phyloP scores from a whole-genome alignment of 2,797 vertebrate genomes.

The Chaetodon trifasciatus region DNA sequence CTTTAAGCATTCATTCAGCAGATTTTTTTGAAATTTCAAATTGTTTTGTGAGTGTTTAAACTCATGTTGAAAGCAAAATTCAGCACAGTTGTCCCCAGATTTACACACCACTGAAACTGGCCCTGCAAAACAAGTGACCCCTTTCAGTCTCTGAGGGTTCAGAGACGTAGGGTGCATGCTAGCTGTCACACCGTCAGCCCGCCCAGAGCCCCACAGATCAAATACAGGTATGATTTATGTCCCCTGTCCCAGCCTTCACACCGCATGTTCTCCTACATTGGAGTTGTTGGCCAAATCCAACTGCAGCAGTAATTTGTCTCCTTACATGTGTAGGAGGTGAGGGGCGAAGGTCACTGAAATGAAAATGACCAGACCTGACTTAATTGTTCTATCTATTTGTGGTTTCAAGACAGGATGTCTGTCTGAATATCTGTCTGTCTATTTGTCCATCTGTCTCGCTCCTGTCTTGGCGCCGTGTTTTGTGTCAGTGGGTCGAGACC shows the following conservation, averaged over 20 bases:
- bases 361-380: conserved; percentile 84
- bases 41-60: background rate
- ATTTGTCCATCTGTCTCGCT: conserved; percentile 75
- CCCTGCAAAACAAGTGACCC: conserved; percentile 63
- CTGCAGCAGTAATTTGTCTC: conserved; percentile 79
- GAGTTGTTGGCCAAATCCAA: conserved; percentile 72
- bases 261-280: conserved; percentile 50
- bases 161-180: conserved; percentile 63
- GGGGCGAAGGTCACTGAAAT: conserved; percentile 76
- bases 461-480: conserved; percentile 63
- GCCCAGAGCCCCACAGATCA: conserved; percentile 78
- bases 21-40: background rate
- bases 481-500: conserved; percentile 65
- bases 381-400: conserved; percentile 84
- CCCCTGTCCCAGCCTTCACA: conserved; percentile 72
- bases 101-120: conserved; percentile 37
- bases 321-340: conserved; percentile 76
- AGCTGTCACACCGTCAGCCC: conserved; percentile 69
- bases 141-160: conserved; percentile 49
- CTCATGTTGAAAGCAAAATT: conserved; percentile 13
- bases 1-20: conserved; percentile 10
- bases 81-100: conserved; percentile 27
- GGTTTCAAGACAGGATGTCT: conserved; percentile 78
- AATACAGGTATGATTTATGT: conserved; percentile 94
- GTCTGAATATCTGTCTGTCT: conserved; percentile 74